Conservation (phyloP, 2,113 vertebrate genomes). For the Phasianus colchicus region DNA sequence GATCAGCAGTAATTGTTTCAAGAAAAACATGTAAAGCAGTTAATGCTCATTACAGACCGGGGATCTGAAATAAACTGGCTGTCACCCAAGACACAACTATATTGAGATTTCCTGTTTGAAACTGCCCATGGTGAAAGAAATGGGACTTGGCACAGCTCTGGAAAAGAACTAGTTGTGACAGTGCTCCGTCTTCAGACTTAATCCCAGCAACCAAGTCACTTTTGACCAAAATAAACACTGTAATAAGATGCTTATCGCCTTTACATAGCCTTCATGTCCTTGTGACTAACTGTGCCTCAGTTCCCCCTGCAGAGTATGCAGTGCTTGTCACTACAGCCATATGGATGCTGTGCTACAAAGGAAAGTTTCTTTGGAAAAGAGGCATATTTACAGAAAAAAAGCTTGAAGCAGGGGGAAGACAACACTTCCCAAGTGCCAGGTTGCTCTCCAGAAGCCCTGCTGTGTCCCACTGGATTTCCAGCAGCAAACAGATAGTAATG, state of each 20-base stretch:
- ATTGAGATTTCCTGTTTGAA: not conserved
- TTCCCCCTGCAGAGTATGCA: not conserved
- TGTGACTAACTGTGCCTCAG: not conserved
- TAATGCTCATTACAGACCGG: not conserved
- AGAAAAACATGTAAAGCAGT: not conserved
- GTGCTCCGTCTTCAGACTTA: not conserved
- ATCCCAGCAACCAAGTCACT: not conserved
- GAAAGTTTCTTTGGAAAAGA: not conserved
- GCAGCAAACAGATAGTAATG: constrained; percentile 46
- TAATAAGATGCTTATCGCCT: not conserved
- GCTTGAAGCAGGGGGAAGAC: not conserved
- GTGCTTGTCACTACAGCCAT: not conserved
- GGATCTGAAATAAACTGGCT: not conserved
- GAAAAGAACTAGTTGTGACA: not conserved
- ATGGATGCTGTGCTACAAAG: accelerated
- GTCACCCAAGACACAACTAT: not conserved
- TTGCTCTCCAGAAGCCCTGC: not conserved
- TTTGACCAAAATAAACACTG: not conserved
- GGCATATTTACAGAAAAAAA: not conserved
- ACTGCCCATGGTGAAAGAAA: not conserved
- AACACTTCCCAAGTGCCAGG: constrained; percentile 3
- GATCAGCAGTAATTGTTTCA: not conserved
- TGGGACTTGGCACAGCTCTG: not conserved
- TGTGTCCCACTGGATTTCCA: not conserved
- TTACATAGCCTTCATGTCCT: not conserved